Conservation (phyloP, 2,113 vertebrate species). For the Polypterus senegalus region DNA sequence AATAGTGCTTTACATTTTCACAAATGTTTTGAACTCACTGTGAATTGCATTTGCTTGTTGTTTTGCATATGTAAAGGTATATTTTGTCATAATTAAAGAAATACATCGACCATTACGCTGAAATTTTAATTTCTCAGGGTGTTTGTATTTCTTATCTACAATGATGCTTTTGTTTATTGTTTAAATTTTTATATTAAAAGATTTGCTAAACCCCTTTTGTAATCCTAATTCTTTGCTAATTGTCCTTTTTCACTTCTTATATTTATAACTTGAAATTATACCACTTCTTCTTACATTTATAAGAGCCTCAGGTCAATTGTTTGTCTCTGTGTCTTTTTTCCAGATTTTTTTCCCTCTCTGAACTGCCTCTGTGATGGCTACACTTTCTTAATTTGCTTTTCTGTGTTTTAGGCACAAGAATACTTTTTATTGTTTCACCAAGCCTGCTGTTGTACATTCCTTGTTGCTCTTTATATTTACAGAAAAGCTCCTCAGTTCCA, state of each 20-base stretch:
- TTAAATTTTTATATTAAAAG: conserved; percentile 6
- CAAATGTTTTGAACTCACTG: too few species aligned
- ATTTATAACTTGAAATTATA: conserved; percentile 32
- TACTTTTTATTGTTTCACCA: conserved; percentile 9
- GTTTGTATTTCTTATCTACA: conserved; percentile 17
- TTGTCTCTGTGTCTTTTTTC: conserved; percentile 30
- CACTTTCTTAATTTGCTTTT: conserved; percentile 27
- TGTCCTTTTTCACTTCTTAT: conserved; percentile 21
- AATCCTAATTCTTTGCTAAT: conserved; percentile 27
- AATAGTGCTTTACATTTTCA: too few species aligned
- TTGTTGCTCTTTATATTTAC: conserved; percentile 1
- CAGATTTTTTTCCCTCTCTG: conserved; percentile 28
- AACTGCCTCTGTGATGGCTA: conserved; percentile 18
- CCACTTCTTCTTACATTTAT: conserved; percentile 30
- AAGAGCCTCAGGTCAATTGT: conserved; percentile 24
- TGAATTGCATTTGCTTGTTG: too few species aligned
- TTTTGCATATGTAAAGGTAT: too few species aligned
- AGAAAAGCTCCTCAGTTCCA: neutral
- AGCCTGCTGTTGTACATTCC: neutral
- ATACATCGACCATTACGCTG: too few species aligned
- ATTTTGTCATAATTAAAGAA: too few species aligned
- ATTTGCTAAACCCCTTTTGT: conserved; percentile 14
- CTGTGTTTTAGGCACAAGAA: conserved; percentile 27
- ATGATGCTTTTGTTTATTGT: conserved; percentile 27
- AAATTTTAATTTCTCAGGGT: too few species aligned